phyloP scores from a whole-genome alignment of 2,888 invertebrate genomes.

The Lycophotia porphyrea region DNA sequence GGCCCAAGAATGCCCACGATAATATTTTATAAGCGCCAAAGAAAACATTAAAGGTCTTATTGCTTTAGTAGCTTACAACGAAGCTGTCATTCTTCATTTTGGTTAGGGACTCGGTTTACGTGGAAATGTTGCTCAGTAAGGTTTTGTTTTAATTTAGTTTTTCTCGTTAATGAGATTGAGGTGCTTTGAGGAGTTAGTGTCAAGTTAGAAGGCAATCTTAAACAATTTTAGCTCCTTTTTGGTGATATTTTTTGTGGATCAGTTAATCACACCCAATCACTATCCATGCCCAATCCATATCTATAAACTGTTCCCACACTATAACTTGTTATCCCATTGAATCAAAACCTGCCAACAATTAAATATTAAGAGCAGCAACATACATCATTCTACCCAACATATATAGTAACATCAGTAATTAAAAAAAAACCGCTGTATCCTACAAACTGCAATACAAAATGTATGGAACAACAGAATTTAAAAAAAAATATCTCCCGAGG shows the following conservation, averaged over 20 bases:
- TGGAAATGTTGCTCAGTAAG: constrained; percentile 37
- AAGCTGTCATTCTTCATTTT: constrained; percentile 64
- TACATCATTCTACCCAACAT: neutral
- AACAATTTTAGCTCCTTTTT: neutral
- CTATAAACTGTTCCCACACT: too few relatives aligned
- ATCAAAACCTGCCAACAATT: neutral
- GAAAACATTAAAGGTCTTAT: constrained; percentile 72
- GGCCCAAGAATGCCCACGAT: constrained; percentile 75
- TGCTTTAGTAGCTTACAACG: constrained; percentile 71
- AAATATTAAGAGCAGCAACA: neutral
- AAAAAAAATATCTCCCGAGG: too few relatives aligned
- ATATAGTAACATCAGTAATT: too few relatives aligned
- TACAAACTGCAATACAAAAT: too few relatives aligned
- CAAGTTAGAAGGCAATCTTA: neutral
- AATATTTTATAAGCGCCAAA: constrained; percentile 84
- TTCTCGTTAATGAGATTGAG: constrained; percentile 23
- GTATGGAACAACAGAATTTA: too few relatives aligned
- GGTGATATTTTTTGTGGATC: neutral
- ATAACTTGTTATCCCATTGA: too few relatives aligned
- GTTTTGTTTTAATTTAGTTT: constrained; percentile 39
- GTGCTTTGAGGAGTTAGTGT: constrained; percentile 19
- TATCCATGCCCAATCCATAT: too few relatives aligned
- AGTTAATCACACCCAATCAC: too few relatives aligned
- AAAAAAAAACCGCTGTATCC: too few relatives aligned
- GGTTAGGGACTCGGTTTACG: constrained; percentile 23